Percentiles rank a stretch among this genome's conserved stretches.
These are phyloP conservation scores for Bombus polaris DNA, from an alignment of 1,140 invertebrate species.

Conservation along the genomic window DNA sequence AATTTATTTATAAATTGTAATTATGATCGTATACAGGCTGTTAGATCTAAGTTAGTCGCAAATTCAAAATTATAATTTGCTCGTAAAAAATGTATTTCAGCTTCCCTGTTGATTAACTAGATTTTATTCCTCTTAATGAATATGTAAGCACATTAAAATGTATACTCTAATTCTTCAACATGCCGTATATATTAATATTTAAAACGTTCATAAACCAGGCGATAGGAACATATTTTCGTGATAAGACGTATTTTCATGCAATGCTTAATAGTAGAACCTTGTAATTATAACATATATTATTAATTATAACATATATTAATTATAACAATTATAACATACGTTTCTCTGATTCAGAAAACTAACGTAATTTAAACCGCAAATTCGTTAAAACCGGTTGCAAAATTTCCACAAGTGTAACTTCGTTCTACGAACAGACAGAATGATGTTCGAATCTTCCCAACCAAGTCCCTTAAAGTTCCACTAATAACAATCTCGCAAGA, in stretches of 20 bases:
- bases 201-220: neutral
- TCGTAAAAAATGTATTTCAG: too few species aligned
- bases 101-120: too few species aligned
- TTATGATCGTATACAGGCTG: too few species aligned
- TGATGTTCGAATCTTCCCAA: neutral
- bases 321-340: too few species aligned
- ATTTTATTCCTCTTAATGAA: neutral
- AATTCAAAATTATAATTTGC: too few species aligned
- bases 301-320: too few species aligned
- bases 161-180: neutral
- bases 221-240: neutral
- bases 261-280: neutral
- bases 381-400: neutral
- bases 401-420: neutral
- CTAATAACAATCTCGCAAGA: conserved; percentile 26
- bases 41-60: too few species aligned
- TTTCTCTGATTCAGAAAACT: too few species aligned
- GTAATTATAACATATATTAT: too few species aligned
- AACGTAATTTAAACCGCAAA: neutral
- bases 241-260: neutral
- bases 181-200: neutral
- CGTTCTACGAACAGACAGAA: neutral
- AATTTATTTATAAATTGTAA: too few species aligned
- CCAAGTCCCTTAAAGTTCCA: conserved; percentile 8
- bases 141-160: too few species aligned